phyloP scores from a whole-genome alignment of 1,140 invertebrate species.

The Steinernema khuongi region DNA sequence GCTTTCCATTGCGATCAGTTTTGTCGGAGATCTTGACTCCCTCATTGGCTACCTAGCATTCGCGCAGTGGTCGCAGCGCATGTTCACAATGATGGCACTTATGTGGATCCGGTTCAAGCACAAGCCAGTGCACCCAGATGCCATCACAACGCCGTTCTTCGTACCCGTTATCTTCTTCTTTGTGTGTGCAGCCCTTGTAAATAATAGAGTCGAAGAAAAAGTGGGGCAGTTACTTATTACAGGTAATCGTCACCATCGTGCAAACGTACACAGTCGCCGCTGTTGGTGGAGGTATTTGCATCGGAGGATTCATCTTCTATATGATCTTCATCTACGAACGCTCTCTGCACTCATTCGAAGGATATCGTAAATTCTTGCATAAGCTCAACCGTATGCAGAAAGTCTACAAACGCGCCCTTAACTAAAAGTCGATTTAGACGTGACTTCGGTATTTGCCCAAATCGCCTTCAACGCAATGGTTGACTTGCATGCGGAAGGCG shows the following conservation, averaged over 20 bases:
- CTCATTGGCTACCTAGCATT: slow-evolving; percentile 1
- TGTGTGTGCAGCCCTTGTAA: neutral
- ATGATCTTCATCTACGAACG: slow-evolving; percentile 5
- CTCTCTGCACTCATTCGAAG: neutral
- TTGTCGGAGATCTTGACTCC: slow-evolving; percentile 31
- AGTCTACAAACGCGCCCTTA: neutral
- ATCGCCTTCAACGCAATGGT: slow-evolving; percentile 9
- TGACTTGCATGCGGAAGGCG: neutral
- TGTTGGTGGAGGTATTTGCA: neutral
- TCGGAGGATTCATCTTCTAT: slow-evolving; percentile 5
- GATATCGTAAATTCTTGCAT: neutral
- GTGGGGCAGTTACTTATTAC: neutral
- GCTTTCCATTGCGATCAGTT: slow-evolving; percentile 30
- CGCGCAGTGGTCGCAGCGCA: neutral
- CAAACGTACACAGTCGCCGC: neutral
- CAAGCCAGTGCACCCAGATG: neutral
- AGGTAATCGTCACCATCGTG: neutral
- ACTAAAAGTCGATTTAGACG: neutral
- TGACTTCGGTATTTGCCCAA: neutral
- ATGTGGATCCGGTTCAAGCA: neutral
- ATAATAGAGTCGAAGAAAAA: neutral
- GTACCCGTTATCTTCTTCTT: neutral
- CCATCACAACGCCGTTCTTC: neutral
- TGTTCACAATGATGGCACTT: neutral
- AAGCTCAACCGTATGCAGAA: neutral